Evolutionary conservation across 2,797 vertebrate genomes (phyloP), one percentile per base, ranked within the genome.

Genomic region (Moxostoma hubbsi): DNA sequence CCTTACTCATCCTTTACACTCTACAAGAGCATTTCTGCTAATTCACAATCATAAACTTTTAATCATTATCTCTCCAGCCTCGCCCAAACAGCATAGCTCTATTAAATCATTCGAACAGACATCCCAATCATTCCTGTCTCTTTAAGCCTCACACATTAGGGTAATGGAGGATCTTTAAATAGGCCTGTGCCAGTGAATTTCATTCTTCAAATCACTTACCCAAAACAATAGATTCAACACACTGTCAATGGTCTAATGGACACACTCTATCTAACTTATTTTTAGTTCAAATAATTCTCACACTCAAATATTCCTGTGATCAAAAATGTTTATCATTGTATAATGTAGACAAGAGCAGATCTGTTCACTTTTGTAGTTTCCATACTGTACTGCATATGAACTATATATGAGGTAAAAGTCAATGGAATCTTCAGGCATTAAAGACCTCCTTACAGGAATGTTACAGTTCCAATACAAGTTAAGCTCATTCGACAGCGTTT

Each of bases 231-330:
- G 86, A 90, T 6, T 74, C 45, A 65, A 67, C 46, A 15, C 85
- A 87, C 78, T 76, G 80, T 86, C 87, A 90, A 88, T 87, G 85
- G 86, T 74, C 83, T 90, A 89, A 91, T 90, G 85, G 87, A 86
- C 87, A 83, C 79, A 79, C 90, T 92, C 89, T 89, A 88, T 91
- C 83, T 74, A 77, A 84, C 82, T 66, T 82, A 86, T 88, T 86
- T 89, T 89, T 86, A 85, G 87, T 89, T 86, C 86, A 80, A 83
- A 57, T 80, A 55, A 80, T 81, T 73, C 65, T 81, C 46, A 12
- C 85, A 90, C 91, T 87, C 83, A 88, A 92, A 90, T 91, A 86
- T 84, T 87, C 88, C 59, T 11, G 61, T 76, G 75, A 61, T 87
- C 82, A 87, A 91, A 88, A 89, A 51, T 83, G 82, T 83, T 88